These are phyloP conservation scores for Corticium candelabrum DNA, from an alignment of 37 sponge, comb jelly and placozoan genomes.

Conservation along the genomic window DNA sequence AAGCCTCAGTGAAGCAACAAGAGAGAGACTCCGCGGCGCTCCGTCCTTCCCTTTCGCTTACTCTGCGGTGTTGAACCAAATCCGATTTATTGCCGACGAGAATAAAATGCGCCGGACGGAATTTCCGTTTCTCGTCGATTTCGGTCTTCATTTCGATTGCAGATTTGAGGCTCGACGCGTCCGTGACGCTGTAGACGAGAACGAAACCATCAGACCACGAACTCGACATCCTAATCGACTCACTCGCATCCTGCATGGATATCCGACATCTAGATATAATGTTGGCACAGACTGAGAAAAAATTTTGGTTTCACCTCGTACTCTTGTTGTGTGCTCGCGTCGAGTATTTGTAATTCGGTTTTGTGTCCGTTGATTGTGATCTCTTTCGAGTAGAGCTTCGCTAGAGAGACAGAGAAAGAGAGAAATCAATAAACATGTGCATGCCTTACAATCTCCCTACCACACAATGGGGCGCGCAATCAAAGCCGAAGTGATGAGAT, in stretches of 20 bases:
- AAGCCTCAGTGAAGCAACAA: background rate
- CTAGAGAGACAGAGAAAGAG: too few species aligned
- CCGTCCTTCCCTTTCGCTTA: background rate
- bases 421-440: too few species aligned
- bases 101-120: background rate
- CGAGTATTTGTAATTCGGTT: background rate
- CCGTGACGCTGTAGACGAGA: slow-evolving; percentile 2
- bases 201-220: background rate
- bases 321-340: background rate
- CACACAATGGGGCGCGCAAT: too few species aligned
- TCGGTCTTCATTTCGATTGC: background rate
- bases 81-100: background rate
- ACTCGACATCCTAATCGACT: background rate
- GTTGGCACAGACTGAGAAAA: too few species aligned
- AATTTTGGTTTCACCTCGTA: too few species aligned
- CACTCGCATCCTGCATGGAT: too few species aligned
- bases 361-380: background rate
- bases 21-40: background rate
- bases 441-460: too few species aligned
- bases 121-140: background rate
- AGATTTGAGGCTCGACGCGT: background rate
- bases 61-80: background rate
- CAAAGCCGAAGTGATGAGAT: too few species aligned
- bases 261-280: too few species aligned
- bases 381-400: background rate